Percentiles rank a stretch among this genome's conserved stretches.
Conservation (phyloP, 2,888 invertebrate genomes). For the Drosophila borealis region DNA sequence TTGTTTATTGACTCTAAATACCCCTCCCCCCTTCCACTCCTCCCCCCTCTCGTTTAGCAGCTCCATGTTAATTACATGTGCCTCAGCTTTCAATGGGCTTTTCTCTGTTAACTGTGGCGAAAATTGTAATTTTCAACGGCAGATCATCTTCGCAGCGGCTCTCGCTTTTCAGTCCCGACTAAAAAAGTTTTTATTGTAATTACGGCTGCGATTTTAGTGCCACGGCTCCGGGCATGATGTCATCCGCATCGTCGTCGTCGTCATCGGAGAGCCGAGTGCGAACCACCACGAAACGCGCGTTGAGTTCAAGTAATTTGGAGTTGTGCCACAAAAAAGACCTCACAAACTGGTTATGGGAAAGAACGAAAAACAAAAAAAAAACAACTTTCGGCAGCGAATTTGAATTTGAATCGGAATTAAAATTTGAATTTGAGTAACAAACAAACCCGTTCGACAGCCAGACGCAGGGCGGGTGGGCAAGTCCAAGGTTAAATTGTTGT, state of each 20-base stretch:
- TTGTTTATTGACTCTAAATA: slow-evolving; percentile 67
- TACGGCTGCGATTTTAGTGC: slow-evolving; percentile 69
- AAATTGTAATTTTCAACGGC: slow-evolving; percentile 49
- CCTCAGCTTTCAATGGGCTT: slow-evolving; percentile 21
- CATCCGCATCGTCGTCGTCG: slow-evolving; percentile 49
- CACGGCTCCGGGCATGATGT: slow-evolving; percentile 57
- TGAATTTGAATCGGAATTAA: slow-evolving; percentile 36
- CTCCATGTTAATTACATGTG: slow-evolving; percentile 55
- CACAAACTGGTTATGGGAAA: slow-evolving; percentile 68
- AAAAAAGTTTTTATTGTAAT: slow-evolving; percentile 72
- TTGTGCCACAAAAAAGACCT: slow-evolving; percentile 44
- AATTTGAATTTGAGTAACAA: slow-evolving; percentile 31
- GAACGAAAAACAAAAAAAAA: neutral
- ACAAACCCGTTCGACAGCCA: slow-evolving; percentile 35
- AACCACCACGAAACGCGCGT: slow-evolving; percentile 38
- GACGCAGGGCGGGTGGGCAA: slow-evolving; percentile 44
- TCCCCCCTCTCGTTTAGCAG: slow-evolving; percentile 41
- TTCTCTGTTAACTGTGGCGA: slow-evolving; percentile 27
- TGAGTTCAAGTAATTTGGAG: slow-evolving; percentile 51
- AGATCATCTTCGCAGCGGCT: slow-evolving; percentile 7
- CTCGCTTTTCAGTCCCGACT: slow-evolving; percentile 21
- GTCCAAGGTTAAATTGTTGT: slow-evolving; percentile 68
- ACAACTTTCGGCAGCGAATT: slow-evolving; percentile 40
- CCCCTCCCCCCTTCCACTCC: slow-evolving; percentile 22
- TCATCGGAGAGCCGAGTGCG: slow-evolving; percentile 36